phyloP scores from a whole-genome alignment of 2,113 vertebrate genomes.

The Oryzias woworae region DNA sequence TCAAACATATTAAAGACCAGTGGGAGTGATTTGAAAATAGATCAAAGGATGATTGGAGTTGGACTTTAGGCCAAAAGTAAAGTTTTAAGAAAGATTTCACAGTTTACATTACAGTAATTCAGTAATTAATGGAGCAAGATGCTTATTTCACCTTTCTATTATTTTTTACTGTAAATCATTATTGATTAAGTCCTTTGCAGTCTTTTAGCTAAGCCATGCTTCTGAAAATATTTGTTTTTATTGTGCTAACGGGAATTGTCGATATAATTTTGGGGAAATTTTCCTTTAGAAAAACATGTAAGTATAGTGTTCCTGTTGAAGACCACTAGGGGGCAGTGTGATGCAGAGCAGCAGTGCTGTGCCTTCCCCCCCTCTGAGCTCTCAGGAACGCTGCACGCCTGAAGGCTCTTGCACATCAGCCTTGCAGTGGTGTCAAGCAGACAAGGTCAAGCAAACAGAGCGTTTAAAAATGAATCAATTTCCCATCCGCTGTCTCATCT shows the following conservation, averaged over 20 bases:
- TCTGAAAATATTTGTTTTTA: too few relatives aligned
- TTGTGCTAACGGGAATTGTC: too few relatives aligned
- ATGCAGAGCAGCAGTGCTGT: constrained; percentile 39
- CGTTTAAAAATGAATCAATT: constrained; percentile 71
- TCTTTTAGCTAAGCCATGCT: too few relatives aligned
- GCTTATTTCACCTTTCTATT: constrained; percentile 38
- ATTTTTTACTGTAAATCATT: neutral
- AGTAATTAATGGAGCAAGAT: constrained; percentile 41
- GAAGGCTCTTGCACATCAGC: constrained; percentile 54
- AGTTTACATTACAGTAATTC: constrained; percentile 26
- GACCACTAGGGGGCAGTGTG: constrained; percentile 74
- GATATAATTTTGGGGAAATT: too few relatives aligned
- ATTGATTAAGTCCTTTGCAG: neutral
- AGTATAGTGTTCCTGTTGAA: too few relatives aligned
- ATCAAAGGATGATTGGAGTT: too few relatives aligned
- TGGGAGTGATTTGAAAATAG: too few relatives aligned
- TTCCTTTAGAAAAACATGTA: too few relatives aligned
- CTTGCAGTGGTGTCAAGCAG: constrained; percentile 62
- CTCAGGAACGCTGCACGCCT: constrained; percentile 24
- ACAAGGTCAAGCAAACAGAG: constrained; percentile 69
- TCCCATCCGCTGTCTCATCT: constrained; percentile 35
- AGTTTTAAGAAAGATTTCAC: constrained; percentile 1
- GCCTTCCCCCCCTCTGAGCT: constrained; percentile 1
- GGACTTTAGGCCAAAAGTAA: constrained; percentile 6
- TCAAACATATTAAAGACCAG: too few relatives aligned